Evolutionary conservation across 1,140 invertebrate species (phyloP), one percentile per base, ranked within the genome.

Genomic region (Hylaeus anthracinus): DNA sequence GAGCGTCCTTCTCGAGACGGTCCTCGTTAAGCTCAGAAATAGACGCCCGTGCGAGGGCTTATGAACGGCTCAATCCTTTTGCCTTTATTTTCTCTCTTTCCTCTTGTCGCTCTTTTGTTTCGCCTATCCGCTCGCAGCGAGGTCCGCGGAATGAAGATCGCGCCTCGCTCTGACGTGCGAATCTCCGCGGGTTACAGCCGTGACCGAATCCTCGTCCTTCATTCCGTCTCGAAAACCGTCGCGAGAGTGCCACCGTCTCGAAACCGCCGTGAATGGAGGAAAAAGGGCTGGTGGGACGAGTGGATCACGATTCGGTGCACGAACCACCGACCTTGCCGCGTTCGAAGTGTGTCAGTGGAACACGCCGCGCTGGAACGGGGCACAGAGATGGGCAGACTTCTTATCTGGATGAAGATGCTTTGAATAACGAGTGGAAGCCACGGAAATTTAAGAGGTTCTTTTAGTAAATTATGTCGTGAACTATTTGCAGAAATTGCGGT

Each of bases 131-230:
- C 70, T 79, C 55, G 75, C 58, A 39, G 45, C 51, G 4, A 74
- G 6, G 41, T 58, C 80, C 72, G 65, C 77, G 64, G 74, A 79
- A 87, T 83, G 84, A 86, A 86, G 85, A 83, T 87, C 69, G 69
- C 81, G 77, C 81, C 84, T 55, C 72, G 53, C 45, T 51, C 53
- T 76, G 64, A 86, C 64, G 84, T 73, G 81, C 72, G 72, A 86
- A 83, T 83, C 51, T 60, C 41, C 71, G 55, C 72, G 45, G 56
- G 26, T 65, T 26, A 26, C 48, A 43, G 12, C 75, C 66, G 41
- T 66, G 60, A 60, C 66, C 67, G 70, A 83, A 79, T 86, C 71
- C 63, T 81, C 45, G 48, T 65, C 51, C 2, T 70, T 39, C 10
- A 12, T 69, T 69, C 39, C 66, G 64, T 26, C 48, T 61, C 56